Evolutionary conservation across 2,113 vertebrate genomes (phyloP), one percentile per base, ranked within the genome.

Genomic region (Axis porcinus): DNA sequence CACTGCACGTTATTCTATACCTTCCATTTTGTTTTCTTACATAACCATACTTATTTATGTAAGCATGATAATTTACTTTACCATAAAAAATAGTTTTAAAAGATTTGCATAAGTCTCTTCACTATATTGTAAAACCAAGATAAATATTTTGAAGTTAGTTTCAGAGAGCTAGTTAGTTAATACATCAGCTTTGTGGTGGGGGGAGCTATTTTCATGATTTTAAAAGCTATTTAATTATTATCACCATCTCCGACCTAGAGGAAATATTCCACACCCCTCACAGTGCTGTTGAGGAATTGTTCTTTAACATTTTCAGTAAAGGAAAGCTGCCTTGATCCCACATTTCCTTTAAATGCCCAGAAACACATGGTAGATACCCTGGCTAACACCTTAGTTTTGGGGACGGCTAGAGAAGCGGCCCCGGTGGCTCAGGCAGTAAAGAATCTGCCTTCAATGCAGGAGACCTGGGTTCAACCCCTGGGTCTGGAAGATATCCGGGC

Each of bases 71-170:
- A 55, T 81, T 36, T 36, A 89, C 36, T 84, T 54, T 81, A 67
- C 40, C 76, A 88, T 84, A 91, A 13, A 67, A 78, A 62, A 89
- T 67, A 15, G 54, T 33, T 15, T 91, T 87, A 74, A 76, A 86
- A 78, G 19, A 70, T 86, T 57, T 95, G 13, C 30, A 27, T 57
- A 82, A 57, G 4, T 78, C 43, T 90, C 55, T 70, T 93, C 15
- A 47, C 58, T 78, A 11, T 47, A 81, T 33, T 90, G 4, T 81
- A 86, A 84, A 95, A 47, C 21, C n/a, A 93, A 93, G 27, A 45
- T 33, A 78, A 92, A 83, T 30, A 93, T 90, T 95, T 87, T 93
- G 47, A 93, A 86, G 43, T 96, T 90, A 47, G 70, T 58, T 93
- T 94, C 94, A 93, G 47, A 86, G 62, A 58, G 19, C 7, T 28